These are phyloP conservation scores for Psephotus haematonotus DNA, from an alignment of 2,113 vertebrate genomes.

Conservation along the genomic window DNA sequence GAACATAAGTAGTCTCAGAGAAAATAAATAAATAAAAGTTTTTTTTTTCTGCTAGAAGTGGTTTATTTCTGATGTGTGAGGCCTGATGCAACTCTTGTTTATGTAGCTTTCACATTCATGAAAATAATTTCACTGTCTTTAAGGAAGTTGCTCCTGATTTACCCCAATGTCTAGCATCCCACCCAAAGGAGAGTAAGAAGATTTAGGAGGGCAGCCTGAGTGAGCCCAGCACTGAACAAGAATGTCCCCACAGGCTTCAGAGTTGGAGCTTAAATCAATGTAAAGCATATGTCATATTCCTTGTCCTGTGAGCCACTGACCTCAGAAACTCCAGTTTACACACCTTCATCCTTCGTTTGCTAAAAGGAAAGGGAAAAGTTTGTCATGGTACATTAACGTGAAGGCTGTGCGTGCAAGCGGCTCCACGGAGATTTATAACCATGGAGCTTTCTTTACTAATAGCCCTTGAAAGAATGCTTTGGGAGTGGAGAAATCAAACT, in stretches of 20 bases:
- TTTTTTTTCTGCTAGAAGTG: background rate
- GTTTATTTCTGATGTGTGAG: background rate
- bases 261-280: background rate
- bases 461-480: background rate
- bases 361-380: constrained; percentile 34
- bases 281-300: background rate
- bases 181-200: background rate
- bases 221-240: background rate
- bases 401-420: background rate
- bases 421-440: constrained; percentile 3
- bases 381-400: constrained; percentile 12
- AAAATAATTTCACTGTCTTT: background rate
- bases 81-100: background rate
- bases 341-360: constrained; percentile 12
- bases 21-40: background rate
- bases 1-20: background rate
- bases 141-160: background rate
- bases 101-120: accelerated
- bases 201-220: background rate
- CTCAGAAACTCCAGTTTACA: constrained; percentile 3
- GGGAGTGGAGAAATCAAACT: background rate
- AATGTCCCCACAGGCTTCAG: background rate
- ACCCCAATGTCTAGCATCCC: background rate
- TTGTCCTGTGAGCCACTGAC: background rate
- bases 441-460: constrained; percentile 16